These are phyloP conservation scores for Pterostichus niger DNA, from an alignment of 2,888 invertebrate genomes.

Conservation along the genomic window DNA sequence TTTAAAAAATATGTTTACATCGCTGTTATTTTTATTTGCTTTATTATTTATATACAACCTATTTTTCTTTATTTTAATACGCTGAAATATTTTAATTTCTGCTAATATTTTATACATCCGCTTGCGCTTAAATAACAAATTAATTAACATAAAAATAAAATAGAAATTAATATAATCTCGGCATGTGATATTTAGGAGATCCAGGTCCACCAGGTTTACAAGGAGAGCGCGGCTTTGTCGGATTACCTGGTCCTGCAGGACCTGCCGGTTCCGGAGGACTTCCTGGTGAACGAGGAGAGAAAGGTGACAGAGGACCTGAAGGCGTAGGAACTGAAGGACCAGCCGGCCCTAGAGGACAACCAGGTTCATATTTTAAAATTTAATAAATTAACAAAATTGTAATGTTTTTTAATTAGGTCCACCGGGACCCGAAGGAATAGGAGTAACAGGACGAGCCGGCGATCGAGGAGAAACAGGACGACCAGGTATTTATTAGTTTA, in stretches of 20 bases:
- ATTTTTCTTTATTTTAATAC: conserved; percentile 1
- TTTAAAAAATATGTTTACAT: too few relatives aligned
- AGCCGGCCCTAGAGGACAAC: conserved; percentile 84
- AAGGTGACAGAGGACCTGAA: conserved; percentile 85
- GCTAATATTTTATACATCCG: background rate
- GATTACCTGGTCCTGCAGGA: conserved; percentile 82
- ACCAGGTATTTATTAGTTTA: conserved; percentile 79
- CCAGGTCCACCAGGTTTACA: conserved; percentile 83
- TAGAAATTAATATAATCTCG: background rate
- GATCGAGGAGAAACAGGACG: conserved; percentile 87
- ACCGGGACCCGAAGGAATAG: conserved; percentile 84
- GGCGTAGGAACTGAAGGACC: conserved; percentile 88
- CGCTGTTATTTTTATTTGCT: too few relatives aligned
- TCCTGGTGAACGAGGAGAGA: conserved; percentile 84
- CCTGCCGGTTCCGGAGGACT: conserved; percentile 81
- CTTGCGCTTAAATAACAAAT: conserved; percentile 9
- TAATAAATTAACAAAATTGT: background rate
- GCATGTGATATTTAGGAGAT: conserved; percentile 77
- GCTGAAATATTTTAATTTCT: too few relatives aligned
- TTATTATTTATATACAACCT: background rate
- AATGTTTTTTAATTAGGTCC: conserved; percentile 77
- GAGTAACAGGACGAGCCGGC: conserved; percentile 85
- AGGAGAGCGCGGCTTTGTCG: conserved; percentile 83
- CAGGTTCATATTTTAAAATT: conserved; percentile 79
- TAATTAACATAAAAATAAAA: background rate